A percentile compares a stretch with the other conserved stretches of the same genome.
phyloP scores from a whole-genome alignment of 2,113 vertebrate species.

The Tragulus kanchil region DNA sequence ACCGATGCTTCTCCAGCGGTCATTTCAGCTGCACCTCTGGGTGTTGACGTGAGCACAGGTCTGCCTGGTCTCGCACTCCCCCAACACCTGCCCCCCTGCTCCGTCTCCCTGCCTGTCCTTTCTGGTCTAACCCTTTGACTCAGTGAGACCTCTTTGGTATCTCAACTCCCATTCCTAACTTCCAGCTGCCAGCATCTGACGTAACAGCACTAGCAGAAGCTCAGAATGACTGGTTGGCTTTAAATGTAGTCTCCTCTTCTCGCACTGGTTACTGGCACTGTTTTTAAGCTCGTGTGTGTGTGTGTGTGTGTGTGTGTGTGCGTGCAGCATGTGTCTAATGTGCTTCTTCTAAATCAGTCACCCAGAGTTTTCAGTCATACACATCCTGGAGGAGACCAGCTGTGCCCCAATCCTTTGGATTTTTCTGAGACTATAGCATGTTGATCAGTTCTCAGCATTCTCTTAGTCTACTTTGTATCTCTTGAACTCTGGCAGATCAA shows the following conservation, averaged over 20 bases:
- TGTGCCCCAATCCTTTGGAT: neutral
- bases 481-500: neutral
- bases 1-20: rapidly evolving
- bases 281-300: neutral
- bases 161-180: neutral
- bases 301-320: neutral
- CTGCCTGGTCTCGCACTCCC: too few species aligned
- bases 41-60: neutral
- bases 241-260: neutral
- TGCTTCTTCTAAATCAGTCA: constrained; percentile 17
- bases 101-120: neutral
- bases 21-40: rapidly evolving
- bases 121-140: neutral
- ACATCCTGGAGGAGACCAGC: neutral
- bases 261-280: neutral
- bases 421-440: neutral
- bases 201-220: neutral
- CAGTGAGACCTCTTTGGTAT: neutral
- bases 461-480: neutral
- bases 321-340: neutral
- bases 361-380: neutral
- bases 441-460: neutral
- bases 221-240: neutral
- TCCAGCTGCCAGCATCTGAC: neutral
- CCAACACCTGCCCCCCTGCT: too few species aligned